phyloP scores from a whole-genome alignment of 1,140 invertebrate genomes.

The Leptinotarsa defecta region DNA sequence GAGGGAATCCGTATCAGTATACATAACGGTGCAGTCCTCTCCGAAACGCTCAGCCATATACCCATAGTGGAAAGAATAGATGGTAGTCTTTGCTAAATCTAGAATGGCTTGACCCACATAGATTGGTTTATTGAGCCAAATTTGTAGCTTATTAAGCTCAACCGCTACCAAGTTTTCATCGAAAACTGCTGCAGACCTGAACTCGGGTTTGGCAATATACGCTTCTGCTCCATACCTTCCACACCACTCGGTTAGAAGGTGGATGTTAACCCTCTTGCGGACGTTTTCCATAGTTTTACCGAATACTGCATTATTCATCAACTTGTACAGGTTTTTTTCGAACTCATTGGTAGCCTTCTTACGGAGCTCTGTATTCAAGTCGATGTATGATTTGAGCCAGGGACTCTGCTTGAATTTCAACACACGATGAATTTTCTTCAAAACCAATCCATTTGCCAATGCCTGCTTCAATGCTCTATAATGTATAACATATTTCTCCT shows the following conservation, averaged over 20 bases:
- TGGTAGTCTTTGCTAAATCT: slow-evolving; percentile 40
- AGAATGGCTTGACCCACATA: slow-evolving; percentile 42
- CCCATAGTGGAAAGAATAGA: slow-evolving; percentile 48
- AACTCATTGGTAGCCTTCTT: slow-evolving; percentile 11
- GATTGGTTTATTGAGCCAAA: slow-evolving; percentile 55
- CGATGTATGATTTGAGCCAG: slow-evolving; percentile 11
- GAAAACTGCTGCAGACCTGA: slow-evolving; percentile 14
- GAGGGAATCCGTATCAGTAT: slow-evolving; percentile 38
- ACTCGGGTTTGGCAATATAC: slow-evolving; percentile 29
- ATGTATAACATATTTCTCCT: slow-evolving; percentile 58
- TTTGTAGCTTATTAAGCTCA: slow-evolving; percentile 50
- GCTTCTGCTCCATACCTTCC: slow-evolving; percentile 31
- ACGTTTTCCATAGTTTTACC: slow-evolving; percentile 55
- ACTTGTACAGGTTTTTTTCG: slow-evolving; percentile 50
- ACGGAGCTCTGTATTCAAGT: slow-evolving; percentile 7
- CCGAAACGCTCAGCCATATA: slow-evolving; percentile 38
- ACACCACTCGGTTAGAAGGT: slow-evolving; percentile 27
- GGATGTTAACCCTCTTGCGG: slow-evolving; percentile 35
- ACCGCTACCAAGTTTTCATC: slow-evolving; percentile 51
- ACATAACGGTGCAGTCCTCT: slow-evolving; percentile 41
- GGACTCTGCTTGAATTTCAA: slow-evolving; percentile 60
- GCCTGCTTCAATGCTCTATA: slow-evolving; percentile 60
- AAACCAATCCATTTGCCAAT: slow-evolving; percentile 55
- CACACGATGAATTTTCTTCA: slow-evolving; percentile 59
- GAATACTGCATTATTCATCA: slow-evolving; percentile 11